These are phyloP conservation scores for Sphyrna mokarran DNA, from an alignment of 2,113 vertebrate genomes.

Conservation along the genomic window DNA sequence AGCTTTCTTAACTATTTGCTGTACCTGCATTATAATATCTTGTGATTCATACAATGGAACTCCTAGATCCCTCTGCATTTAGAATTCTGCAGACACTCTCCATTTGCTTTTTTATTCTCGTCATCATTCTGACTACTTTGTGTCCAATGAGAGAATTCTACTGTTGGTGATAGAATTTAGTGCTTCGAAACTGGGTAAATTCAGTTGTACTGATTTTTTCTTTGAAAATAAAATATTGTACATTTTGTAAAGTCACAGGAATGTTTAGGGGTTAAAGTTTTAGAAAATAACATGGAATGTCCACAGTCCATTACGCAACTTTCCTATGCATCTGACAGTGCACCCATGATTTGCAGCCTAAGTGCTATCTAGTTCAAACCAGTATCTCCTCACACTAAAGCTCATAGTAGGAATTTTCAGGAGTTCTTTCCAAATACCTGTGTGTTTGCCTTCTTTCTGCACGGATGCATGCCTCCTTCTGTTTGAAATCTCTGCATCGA, in stretches of 20 bases:
- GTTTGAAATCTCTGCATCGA: not conserved
- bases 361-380: not conserved
- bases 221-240: not conserved
- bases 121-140: not conserved
- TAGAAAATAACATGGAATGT: not conserved
- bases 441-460: not conserved
- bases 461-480: not conserved
- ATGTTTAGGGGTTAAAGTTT: not conserved
- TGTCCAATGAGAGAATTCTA: not conserved
- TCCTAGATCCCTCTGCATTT: no score
- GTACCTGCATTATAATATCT: no score
- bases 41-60: no score
- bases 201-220: not conserved
- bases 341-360: not conserved
- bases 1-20: no score
- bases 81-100: no score
- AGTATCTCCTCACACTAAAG: not conserved
- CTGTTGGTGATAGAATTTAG: not conserved
- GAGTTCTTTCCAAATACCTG: not conserved
- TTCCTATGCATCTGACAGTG: not conserved
- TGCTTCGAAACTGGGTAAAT: not conserved
- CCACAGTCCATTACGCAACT: not conserved
- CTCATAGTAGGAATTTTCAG: not conserved
- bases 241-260: not conserved
- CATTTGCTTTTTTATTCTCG: no score